phyloP scores from a whole-genome alignment of 1,140 invertebrate genomes.

The Drosophila oshimai region DNA sequence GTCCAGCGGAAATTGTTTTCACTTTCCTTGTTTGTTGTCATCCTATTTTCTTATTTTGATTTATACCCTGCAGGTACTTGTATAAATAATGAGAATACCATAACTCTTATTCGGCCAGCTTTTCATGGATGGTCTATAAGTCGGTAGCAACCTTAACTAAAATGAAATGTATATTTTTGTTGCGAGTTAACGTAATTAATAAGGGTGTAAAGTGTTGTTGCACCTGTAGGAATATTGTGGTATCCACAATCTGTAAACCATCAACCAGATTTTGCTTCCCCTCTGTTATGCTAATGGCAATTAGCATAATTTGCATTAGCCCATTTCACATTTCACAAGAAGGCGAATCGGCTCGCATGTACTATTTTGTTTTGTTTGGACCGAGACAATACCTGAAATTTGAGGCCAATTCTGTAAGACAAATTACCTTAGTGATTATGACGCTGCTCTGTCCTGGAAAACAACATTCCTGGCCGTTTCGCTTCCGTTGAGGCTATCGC shows the following conservation, averaged over 20 bases:
- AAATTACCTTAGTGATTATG: slow-evolving; percentile 24
- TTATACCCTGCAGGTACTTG: too few species aligned
- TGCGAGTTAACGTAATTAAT: background rate
- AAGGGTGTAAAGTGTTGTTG: background rate
- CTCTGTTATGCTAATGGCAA: background rate
- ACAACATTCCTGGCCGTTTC: slow-evolving; percentile 4
- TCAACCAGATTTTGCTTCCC: too few species aligned
- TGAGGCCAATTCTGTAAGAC: slow-evolving; percentile 2
- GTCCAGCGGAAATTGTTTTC: too few species aligned
- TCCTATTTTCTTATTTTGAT: too few species aligned
- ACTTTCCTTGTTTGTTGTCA: too few species aligned
- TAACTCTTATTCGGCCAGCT: too few species aligned
- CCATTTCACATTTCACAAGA: background rate
- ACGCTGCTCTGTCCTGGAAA: background rate
- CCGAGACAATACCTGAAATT: slow-evolving; percentile 3
- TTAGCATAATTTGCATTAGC: background rate
- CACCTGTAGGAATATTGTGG: background rate
- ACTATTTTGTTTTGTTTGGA: background rate
- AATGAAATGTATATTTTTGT: background rate
- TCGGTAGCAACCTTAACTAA: too few species aligned
- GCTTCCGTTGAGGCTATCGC: slow-evolving; percentile 24
- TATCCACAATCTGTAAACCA: background rate
- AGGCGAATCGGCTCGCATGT: background rate
- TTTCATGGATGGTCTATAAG: too few species aligned
- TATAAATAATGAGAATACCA: too few species aligned